Base-by-base conservation (phyloP, 2,797 vertebrate genomes). In the Phrynocephalus forsythii region DNA sequence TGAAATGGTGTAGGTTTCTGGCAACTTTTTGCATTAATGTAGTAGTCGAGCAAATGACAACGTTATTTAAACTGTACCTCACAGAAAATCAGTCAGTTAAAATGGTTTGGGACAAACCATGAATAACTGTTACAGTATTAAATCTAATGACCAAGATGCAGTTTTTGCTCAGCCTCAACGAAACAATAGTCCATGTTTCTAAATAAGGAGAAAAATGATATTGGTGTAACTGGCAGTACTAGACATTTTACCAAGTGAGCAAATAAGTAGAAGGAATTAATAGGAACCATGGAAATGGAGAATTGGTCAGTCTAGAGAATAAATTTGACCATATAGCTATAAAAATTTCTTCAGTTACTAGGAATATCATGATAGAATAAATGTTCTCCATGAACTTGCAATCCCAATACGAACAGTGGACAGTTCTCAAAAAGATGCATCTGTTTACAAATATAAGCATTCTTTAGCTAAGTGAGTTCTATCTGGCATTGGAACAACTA, bases 1-100 rank as follows among this genome's bases (percentile, higher is more conserved):
- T 89, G 92, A 95, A 95, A 92, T 84, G 86, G 66, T 91, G 66
- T 71, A 85, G n/a, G 24, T 89, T 95, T 93, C 91, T 82, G 86
- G 1, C 50, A 24, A 20, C 52, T 52, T 78, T 60, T 60, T 26
- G 5, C 1, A 1, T 69, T 60, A 79, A 84, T 89, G 33, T 24
- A 28, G 68, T 73, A 90, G 92, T 92, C 77, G 91, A 89, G 92
- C 90, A 94, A 93, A 94, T n/a, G 71, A 84, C 84, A 86, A 94
- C 92, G 93, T 11, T 85, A 73, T 84, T 84, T 86, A 82, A 83
- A 30, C 79, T 24, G 13, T 28, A 86, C 69, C 76, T 94, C 87
- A 91, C 75, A 92, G 9, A 91, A 88, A 93, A 94, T 89, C 88
- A 93, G 92, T 85, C 88, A 88, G 88, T 90, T 90, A 81, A 90